Conservation (phyloP, 1,140 invertebrate genomes). For the Heliothis virescens region DNA sequence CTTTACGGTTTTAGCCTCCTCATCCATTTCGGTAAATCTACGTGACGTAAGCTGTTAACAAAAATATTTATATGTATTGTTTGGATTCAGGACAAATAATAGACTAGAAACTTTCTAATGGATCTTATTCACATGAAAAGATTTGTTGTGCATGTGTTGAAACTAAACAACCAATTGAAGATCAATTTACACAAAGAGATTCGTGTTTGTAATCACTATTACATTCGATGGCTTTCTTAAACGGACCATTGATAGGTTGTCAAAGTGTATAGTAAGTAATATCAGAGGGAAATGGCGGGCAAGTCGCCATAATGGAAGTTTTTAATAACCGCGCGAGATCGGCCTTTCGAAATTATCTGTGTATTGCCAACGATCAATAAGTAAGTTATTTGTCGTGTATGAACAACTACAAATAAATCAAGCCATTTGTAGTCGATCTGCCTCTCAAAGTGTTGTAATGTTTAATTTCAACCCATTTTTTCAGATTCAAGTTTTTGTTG, state of each 20-base stretch:
- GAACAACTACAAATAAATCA: conserved; percentile 24
- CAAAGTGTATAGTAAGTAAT: neutral
- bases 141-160: too few species aligned
- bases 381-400: conserved; percentile 2
- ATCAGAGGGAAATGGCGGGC: conserved; percentile 13
- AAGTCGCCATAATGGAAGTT: conserved; percentile 16
- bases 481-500: too few species aligned
- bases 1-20: conserved; percentile 96
- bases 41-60: conserved; percentile 93
- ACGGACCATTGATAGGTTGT: neutral
- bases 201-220: neutral
- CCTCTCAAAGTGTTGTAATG: neutral
- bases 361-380: conserved; percentile 48
- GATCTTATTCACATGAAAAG: too few species aligned
- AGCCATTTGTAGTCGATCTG: conserved; percentile 13
- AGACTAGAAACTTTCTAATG: too few species aligned
- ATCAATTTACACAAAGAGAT: too few species aligned
- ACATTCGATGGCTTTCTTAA: conserved; percentile 1
- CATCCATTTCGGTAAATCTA: conserved; percentile 98
- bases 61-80: neutral
- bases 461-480: too few species aligned
- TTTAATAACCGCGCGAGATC: conserved; percentile 28
- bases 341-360: conserved; percentile 50
- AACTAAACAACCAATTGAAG: too few species aligned
- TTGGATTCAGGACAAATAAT: too few species aligned